phyloP scores from a whole-genome alignment of 2,113 vertebrate genomes.

The Tetrao urogallus region DNA sequence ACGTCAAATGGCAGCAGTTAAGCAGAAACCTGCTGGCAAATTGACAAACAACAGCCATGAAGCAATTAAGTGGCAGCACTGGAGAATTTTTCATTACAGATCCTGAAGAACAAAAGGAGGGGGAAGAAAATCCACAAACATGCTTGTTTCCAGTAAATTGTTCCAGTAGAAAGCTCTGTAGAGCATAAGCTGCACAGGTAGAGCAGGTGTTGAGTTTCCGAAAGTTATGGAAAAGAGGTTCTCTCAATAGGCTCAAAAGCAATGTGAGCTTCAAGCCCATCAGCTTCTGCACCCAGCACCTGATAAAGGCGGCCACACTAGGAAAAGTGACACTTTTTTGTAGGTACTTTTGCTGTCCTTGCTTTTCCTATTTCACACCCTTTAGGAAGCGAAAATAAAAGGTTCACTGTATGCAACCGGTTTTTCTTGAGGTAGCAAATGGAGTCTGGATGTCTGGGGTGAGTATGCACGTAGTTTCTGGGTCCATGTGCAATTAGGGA shows the following conservation, averaged over 20 bases:
- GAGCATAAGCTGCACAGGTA: background rate
- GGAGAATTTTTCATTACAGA: conserved; percentile 58
- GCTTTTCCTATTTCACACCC: background rate
- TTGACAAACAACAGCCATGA: conserved; percentile 74
- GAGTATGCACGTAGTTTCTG: background rate
- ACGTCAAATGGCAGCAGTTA: conserved; percentile 74
- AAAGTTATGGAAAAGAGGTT: background rate
- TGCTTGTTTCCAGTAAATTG: conserved; percentile 30
- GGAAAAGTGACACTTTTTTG: background rate
- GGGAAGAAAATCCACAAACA: background rate
- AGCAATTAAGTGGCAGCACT: conserved; percentile 71
- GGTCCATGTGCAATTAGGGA: background rate
- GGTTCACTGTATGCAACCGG: background rate
- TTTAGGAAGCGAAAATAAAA: background rate
- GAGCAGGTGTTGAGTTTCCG: background rate
- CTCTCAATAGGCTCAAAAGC: background rate
- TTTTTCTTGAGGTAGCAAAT: background rate
- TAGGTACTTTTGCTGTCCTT: too few species aligned
- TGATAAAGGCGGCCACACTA: background rate
- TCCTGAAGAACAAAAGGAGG: conserved; percentile 31
- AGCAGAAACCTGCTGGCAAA: conserved; percentile 76
- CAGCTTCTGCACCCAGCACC: background rate
- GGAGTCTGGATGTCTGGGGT: background rate
- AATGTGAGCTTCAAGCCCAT: background rate
- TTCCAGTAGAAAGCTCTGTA: conserved; percentile 23